phyloP scores from a whole-genome alignment of 2,113 vertebrate genomes.

The Salvator merianae region DNA sequence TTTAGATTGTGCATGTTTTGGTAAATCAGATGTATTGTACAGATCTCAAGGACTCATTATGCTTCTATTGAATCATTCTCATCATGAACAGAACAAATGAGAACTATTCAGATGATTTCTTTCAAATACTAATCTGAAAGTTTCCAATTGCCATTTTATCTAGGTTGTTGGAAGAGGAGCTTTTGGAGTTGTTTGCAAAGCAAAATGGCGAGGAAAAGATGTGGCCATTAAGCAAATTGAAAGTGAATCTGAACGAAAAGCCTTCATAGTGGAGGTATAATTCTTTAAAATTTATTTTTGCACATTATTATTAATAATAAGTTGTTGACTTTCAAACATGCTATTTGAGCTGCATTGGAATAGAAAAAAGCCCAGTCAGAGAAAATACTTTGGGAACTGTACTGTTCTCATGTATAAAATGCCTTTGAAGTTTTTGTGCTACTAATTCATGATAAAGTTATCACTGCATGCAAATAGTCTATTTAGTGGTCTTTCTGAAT shows the following conservation, averaged over 20 bases:
- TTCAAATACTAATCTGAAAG: neutral
- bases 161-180: constrained; percentile 99
- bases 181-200: constrained; percentile 98
- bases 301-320: neutral
- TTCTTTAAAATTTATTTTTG: constrained; percentile 15
- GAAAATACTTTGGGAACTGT: neutral
- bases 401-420: neutral
- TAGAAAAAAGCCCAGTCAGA: neutral
- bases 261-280: constrained; percentile 95
- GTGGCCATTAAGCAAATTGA: constrained; percentile 99
- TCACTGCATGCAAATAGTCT: neutral
- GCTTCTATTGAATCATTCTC: neutral
- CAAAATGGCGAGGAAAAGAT: constrained; percentile 98
- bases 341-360: neutral
- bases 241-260: constrained; percentile 98
- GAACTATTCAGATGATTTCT: neutral
- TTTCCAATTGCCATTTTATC: constrained; percentile 38
- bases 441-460: neutral
- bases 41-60: neutral
- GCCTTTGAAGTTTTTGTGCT: neutral
- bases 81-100: neutral
- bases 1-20: neutral
- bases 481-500: neutral
- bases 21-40: neutral
- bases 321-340: neutral